Conservation (phyloP, 2,797 vertebrate genomes). For the Phrynocephalus guinanensis region DNA sequence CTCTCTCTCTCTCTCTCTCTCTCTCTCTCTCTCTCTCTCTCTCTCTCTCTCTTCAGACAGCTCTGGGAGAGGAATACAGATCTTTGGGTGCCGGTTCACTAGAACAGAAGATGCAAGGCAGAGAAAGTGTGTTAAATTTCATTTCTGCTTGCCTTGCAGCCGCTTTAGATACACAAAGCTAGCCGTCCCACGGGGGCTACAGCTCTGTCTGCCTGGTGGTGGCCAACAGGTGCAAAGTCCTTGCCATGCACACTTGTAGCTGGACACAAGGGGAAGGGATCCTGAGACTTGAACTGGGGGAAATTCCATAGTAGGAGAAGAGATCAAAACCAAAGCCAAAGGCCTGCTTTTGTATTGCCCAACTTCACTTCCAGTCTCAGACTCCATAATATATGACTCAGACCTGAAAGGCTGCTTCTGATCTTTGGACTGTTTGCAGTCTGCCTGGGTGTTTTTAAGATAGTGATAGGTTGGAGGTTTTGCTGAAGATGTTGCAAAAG, state of each 20-base stretch:
- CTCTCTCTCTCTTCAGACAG: neutral
- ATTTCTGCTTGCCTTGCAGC: neutral
- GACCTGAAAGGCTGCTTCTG: neutral
- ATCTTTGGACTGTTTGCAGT: constrained; percentile 32
- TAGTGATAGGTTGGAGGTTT: neutral
- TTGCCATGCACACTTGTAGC: no score
- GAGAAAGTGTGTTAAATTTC: neutral
- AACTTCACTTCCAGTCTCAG: neutral
- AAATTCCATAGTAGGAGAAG: neutral
- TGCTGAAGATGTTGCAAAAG: neutral
- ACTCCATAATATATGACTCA: no score
- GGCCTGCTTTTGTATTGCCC: neutral
- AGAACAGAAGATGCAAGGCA: neutral
- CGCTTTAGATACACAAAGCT: neutral
- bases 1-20: neutral
- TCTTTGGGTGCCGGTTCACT: neutral
- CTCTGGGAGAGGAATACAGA: no score
- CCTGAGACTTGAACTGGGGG: neutral
- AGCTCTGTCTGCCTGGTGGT: neutral
- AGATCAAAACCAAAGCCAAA: no score
- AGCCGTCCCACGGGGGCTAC: no score
- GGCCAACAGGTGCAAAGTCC: neutral
- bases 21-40: neutral
- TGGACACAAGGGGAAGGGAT: neutral
- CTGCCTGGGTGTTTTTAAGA: no score